These are phyloP conservation scores for Austrolebias charrua DNA, from an alignment of 2,797 vertebrate species.

Conservation along the genomic window DNA sequence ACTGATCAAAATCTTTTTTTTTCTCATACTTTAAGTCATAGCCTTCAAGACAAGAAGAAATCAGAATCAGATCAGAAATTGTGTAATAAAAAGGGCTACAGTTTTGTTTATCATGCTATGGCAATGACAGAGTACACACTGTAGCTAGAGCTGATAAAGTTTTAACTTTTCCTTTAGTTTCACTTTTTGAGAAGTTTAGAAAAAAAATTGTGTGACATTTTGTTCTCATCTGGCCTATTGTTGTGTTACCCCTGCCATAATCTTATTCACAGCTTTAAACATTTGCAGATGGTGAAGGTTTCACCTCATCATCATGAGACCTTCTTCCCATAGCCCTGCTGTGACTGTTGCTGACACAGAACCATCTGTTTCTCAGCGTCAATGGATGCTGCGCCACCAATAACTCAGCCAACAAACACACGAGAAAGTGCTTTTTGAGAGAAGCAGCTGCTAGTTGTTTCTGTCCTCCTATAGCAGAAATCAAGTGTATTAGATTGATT, in stretches of 20 bases:
- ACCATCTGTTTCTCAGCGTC: constrained; percentile 42
- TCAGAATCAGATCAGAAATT: no score
- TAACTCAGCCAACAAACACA: constrained; percentile 17
- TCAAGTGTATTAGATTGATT: not conserved
- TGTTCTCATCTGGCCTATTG: not conserved
- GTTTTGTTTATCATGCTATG: no score
- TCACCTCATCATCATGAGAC: constrained; percentile 23
- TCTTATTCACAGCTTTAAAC: constrained; percentile 29
- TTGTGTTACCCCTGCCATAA: constrained; percentile 18
- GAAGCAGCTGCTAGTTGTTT: not conserved
- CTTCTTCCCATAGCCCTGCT: constrained; percentile 18
- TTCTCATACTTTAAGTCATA: no score
- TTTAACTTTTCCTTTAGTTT: not conserved
- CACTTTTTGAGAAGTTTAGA: not conserved
- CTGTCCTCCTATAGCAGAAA: not conserved
- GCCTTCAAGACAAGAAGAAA: no score
- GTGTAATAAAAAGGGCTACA: not conserved
- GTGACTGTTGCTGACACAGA: constrained; percentile 25
- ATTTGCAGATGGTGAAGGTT: constrained; percentile 45
- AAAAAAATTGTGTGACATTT: not conserved
- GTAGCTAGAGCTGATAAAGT: not conserved
- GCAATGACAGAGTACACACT: not conserved
- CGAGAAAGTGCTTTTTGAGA: constrained; percentile 7
- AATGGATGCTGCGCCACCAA: constrained; percentile 16
- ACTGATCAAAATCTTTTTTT: no score